Evolutionary conservation across 2,797 vertebrate genomes (phyloP).

Genomic region (Dipus sagitta): DNA sequence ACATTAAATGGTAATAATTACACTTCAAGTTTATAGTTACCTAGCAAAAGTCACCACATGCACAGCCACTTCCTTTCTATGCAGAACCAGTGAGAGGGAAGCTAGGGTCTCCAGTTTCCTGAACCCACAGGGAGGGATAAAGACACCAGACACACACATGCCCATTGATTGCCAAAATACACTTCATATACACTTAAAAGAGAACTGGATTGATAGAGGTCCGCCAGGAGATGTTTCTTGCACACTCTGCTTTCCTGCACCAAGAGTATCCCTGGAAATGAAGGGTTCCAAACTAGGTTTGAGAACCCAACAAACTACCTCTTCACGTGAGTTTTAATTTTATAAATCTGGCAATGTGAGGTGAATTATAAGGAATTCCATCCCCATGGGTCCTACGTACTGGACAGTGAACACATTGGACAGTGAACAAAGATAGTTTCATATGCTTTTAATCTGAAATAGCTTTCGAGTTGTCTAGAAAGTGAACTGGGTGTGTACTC

Average conservation of each 20-base stretch:
- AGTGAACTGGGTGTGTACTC: not conserved
- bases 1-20: not conserved
- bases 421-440: constrained; percentile 34
- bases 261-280: not conserved
- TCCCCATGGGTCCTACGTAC: not conserved
- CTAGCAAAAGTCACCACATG: not conserved
- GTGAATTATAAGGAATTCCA: constrained; percentile 32
- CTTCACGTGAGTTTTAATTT: constrained; percentile 25
- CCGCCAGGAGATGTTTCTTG: not conserved
- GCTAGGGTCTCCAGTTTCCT: not conserved
- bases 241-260: not conserved
- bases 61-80: not conserved
- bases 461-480: constrained; percentile 50
- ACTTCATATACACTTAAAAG: not conserved
- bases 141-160: not conserved
- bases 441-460: constrained; percentile 30
- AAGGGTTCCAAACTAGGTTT: constrained; percentile 1
- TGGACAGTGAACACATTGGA: constrained; percentile 31
- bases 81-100: constrained; percentile 22
- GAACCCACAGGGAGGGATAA: not conserved
- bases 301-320: constrained; percentile 14
- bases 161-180: not conserved
- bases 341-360: constrained; percentile 37
- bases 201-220: not conserved
- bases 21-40: not conserved